These are phyloP conservation scores for Saccostrea echinata DNA, from an alignment of 1,140 invertebrate genomes.

Conservation along the genomic window DNA sequence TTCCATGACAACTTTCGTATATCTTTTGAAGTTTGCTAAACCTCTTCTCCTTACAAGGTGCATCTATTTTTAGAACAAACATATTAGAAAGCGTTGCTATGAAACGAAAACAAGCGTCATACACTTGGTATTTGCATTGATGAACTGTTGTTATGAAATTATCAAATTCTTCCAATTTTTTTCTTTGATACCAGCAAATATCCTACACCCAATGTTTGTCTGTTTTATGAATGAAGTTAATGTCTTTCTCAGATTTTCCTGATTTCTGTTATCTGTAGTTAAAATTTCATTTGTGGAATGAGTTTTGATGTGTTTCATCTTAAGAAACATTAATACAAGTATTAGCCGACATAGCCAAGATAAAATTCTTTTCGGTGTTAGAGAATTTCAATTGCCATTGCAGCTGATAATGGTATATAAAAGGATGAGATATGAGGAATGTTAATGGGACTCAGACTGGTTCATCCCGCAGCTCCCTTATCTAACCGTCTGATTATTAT, in stretches of 20 bases:
- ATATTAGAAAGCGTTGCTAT: conserved; percentile 36
- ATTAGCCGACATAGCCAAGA: neutral
- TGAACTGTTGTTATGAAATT: conserved; percentile 21
- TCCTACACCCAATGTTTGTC: neutral
- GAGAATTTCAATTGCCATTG: conserved; percentile 6
- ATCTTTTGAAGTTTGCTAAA: conserved; percentile 31
- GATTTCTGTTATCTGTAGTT: neutral
- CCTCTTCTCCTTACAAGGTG: conserved; percentile 33
- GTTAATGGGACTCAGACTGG: neutral
- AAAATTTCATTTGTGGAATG: neutral
- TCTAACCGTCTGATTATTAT: conserved; percentile 28
- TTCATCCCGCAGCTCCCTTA: neutral
- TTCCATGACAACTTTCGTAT: conserved; percentile 25
- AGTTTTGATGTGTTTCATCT: neutral
- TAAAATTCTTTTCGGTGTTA: conserved; percentile 2
- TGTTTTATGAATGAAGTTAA: neutral
- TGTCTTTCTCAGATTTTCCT: neutral
- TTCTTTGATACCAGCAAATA: neutral
- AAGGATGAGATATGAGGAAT: neutral
- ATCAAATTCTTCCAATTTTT: neutral
- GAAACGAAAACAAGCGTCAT: conserved; percentile 26
- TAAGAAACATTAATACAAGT: neutral
- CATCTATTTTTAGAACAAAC: conserved; percentile 29
- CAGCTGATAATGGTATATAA: conserved; percentile 25
- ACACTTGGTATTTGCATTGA: neutral